Base-by-base conservation (phyloP, 2,113 vertebrate species). In the Erinaceus europaeus region DNA sequence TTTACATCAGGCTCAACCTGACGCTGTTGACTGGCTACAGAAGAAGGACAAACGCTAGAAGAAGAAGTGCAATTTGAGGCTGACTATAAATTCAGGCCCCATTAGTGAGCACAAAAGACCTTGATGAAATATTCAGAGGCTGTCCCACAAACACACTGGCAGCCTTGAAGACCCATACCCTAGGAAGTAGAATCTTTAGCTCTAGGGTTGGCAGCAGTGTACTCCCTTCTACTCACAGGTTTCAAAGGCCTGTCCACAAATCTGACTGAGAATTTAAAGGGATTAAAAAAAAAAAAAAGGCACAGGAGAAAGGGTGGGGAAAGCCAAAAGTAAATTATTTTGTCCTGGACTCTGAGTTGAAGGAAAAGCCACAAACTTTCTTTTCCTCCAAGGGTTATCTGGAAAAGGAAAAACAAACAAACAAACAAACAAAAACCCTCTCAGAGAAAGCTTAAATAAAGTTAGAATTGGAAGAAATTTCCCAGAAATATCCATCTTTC, bases 1-100 rank as follows among this genome's bases (percentile, higher is more conserved):
- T n/a, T n/a, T n/a, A n/a, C n/a, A n/a, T n/a, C n/a, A n/a, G n/a
- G n/a, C n/a, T n/a, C n/a, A n/a, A n/a, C n/a, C n/a, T n/a, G n/a
- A n/a, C n/a, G n/a, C n/a, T n/a, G n/a, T n/a, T n/a, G n/a, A n/a
- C n/a, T n/a, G n/a, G n/a, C n/a, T n/a, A n/a, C n/a, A n/a, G n/a
- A n/a, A n/a, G n/a, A n/a, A n/a, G n/a, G n/a, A n/a, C n/a, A n/a
- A n/a, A n/a, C n/a, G n/a, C n/a, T n/a, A n/a, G n/a, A n/a, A n/a
- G n/a, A n/a, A n/a, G n/a, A n/a, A 5, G 29, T 77, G 83, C 42
- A 90, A 71, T 55, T 59, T 79, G 40, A 52, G 32, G 46, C 57
- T 48, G 59, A 88, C 40, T 69, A 79, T 50, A 64, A 96, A 91
- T 38, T 29, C 11, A n/a, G n/a, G n/a, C n/a, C n/a, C n/a, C n/a